A percentile compares a stretch with the other conserved stretches of the same genome.
These are phyloP conservation scores for Neosilurus hyrtlii DNA, from an alignment of 2,797 vertebrate genomes.

Conservation along the genomic window DNA sequence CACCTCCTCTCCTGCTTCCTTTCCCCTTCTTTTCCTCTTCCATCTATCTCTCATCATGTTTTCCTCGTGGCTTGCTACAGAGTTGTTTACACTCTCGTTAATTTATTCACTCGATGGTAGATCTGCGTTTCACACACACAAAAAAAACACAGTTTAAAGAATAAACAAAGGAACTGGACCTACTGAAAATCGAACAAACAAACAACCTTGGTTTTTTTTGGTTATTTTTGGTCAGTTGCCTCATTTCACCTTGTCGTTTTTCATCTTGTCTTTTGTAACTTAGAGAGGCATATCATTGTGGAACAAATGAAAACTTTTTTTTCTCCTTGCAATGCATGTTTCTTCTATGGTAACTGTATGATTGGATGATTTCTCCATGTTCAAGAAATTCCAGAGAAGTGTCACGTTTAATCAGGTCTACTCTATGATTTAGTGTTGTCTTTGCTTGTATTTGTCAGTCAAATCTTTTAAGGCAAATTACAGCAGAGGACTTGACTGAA, in stretches of 20 bases:
- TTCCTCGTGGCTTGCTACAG: constrained; percentile 19
- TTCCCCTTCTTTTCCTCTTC: constrained; percentile 18
- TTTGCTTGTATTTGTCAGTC: constrained; percentile 58
- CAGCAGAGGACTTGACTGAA: constrained; percentile 29
- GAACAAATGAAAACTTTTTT: background rate
- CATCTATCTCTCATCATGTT: constrained; percentile 28
- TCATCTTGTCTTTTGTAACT: constrained; percentile 25
- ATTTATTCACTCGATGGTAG: constrained; percentile 49
- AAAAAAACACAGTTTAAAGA: constrained; percentile 50
- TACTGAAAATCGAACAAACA: constrained; percentile 27
- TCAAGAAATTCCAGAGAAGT: constrained; percentile 42
- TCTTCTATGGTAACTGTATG: background rate
- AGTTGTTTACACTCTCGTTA: constrained; percentile 45
- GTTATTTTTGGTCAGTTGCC: constrained; percentile 19
- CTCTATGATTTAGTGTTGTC: constrained; percentile 45
- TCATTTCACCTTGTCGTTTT: constrained; percentile 9
- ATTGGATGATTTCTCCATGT: constrained; percentile 42
- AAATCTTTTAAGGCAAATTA: constrained; percentile 61
- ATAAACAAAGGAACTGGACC: constrained; percentile 41
- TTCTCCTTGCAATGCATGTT: no score
- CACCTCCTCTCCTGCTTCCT: background rate
- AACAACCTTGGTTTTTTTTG: constrained; percentile 1
- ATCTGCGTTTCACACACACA: constrained; percentile 41
- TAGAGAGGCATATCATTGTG: constrained; percentile 18
- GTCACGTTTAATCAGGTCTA: constrained; percentile 48